Percentiles rank a stretch among this genome's conserved stretches.
phyloP scores from a whole-genome alignment of 53 echinoderm and acorn worm species.

The Paelopatides confundens region DNA sequence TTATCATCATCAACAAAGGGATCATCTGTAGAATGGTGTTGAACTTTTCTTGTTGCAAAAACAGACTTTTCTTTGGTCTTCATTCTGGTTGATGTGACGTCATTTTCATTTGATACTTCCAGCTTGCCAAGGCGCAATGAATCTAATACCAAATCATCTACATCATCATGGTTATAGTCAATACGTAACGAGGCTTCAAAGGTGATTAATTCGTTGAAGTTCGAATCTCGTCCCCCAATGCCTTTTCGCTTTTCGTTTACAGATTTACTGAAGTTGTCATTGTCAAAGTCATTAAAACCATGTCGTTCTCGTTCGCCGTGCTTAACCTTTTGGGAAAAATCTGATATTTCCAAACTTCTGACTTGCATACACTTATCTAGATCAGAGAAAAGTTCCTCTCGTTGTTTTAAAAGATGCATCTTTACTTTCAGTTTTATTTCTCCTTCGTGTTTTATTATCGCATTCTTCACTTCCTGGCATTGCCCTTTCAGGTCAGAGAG shows the following conservation, averaged over 20 bases:
- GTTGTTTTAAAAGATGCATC: background rate
- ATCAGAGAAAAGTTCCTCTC: background rate
- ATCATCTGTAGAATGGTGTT: background rate
- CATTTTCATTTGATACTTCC: background rate
- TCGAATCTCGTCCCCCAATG: too few relatives aligned
- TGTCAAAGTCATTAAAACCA: too few relatives aligned
- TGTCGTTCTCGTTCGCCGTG: too few relatives aligned
- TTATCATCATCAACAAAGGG: background rate
- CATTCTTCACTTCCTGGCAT: background rate
- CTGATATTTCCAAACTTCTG: background rate
- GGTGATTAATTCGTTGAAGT: too few relatives aligned
- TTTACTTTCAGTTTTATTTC: background rate
- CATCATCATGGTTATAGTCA: background rate
- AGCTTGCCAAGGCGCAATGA: background rate
- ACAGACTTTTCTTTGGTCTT: too few relatives aligned
- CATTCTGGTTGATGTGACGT: too few relatives aligned
- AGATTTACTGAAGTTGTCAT: too few relatives aligned
- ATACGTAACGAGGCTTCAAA: background rate
- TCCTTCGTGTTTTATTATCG: background rate
- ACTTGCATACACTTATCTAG: background rate
- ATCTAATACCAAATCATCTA: background rate
- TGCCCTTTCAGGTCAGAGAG: background rate
- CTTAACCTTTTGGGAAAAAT: too few relatives aligned
- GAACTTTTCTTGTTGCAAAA: too few relatives aligned
- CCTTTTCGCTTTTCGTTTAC: too few relatives aligned